phyloP scores from a whole-genome alignment of 2,113 vertebrate genomes.

The Noctilio leporinus region DNA sequence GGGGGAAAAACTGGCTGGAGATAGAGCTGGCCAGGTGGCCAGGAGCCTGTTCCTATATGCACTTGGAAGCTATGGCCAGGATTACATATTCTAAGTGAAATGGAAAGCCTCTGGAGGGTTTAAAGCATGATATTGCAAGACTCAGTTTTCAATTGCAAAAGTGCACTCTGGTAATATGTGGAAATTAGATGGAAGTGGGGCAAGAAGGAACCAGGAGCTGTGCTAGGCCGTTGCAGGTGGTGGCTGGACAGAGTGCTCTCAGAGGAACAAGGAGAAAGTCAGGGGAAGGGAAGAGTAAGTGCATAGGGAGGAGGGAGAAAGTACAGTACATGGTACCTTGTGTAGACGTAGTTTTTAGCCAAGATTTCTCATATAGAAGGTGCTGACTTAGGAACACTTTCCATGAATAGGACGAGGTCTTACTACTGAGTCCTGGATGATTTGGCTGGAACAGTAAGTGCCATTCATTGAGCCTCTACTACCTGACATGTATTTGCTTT shows the following conservation, averaged over 20 bases:
- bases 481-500: neutral
- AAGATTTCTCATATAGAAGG: neutral
- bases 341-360: neutral
- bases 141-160: neutral
- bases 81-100: neutral
- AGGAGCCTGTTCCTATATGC: neutral
- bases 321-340: neutral
- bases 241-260: neutral
- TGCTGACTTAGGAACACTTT: neutral
- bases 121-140: neutral
- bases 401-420: neutral
- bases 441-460: neutral
- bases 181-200: neutral
- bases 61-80: neutral
- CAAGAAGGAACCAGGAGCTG: neutral
- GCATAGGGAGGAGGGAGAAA: neutral
- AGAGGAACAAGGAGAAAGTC: neutral
- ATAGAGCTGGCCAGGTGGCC: neutral
- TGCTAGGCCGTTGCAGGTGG: neutral
- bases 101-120: neutral
- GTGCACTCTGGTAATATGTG: neutral
- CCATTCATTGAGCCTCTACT: neutral
- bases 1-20: neutral
- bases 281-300: neutral
- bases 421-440: neutral